Conservation (phyloP, 2,797 vertebrate species). For the Sebastes paucispinis region DNA sequence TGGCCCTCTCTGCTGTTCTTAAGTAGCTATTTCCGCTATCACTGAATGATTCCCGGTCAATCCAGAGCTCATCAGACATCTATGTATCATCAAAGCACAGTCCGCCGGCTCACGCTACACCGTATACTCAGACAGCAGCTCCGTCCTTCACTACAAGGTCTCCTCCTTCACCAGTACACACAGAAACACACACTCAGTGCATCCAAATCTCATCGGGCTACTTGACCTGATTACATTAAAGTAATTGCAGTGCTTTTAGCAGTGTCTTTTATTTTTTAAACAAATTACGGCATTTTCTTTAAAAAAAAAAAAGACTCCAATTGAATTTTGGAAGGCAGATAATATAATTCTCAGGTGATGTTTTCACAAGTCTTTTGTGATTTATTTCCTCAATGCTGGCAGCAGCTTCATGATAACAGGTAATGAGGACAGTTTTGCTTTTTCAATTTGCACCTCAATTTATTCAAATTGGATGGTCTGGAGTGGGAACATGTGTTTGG, state of each 20-base stretch:
- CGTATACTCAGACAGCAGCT: slow-evolving; percentile 30
- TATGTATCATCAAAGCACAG: slow-evolving; percentile 64
- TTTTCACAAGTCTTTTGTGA: neutral
- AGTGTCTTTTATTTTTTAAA: slow-evolving; percentile 13
- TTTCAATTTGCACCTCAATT: neutral
- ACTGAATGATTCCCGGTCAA: slow-evolving; percentile 45
- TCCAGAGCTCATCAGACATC: slow-evolving; percentile 34
- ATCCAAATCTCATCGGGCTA: slow-evolving; percentile 5
- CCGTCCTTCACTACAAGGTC: slow-evolving; percentile 51
- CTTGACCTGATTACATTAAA: slow-evolving; percentile 31
- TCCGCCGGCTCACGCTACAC: slow-evolving; percentile 57
- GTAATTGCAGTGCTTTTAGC: slow-evolving; percentile 12
- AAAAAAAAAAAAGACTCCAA: neutral
- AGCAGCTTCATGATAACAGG: neutral
- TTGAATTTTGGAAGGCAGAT: slow-evolving; percentile 10
- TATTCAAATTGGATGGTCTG: neutral
- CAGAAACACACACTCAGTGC: neutral
- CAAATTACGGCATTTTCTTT: slow-evolving; percentile 3
- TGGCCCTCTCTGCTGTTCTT: slow-evolving; percentile 42
- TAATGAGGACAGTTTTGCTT: neutral
- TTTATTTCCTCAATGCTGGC: slow-evolving; percentile 1
- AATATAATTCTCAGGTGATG: neutral
- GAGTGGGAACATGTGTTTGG: slow-evolving; percentile 6
- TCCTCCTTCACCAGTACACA: slow-evolving; percentile 6
- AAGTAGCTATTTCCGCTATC: slow-evolving; percentile 52